Evolutionary conservation across 2,113 vertebrate species (phyloP), one percentile per base, ranked within the genome.

Genomic region (Carettochelys insculpta): DNA sequence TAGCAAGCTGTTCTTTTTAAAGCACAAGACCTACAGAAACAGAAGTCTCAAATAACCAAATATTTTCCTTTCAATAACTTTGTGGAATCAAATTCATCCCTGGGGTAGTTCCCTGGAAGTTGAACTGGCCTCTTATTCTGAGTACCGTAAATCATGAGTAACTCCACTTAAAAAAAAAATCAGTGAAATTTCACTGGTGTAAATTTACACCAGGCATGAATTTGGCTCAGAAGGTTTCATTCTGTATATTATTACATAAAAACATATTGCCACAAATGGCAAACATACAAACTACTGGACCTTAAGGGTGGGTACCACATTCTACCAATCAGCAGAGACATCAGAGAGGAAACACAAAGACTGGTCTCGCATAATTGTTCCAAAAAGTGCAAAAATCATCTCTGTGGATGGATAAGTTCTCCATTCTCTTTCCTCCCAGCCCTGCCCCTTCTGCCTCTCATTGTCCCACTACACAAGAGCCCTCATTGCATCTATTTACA

Each of bases 21-120:
- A 51, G n/a, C n/a, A n/a, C n/a, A n/a, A n/a, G n/a, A n/a, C n/a
- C n/a, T n/a, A n/a, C n/a, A 73, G 29, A 93, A 85, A 87, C 80
- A 82, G 71, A 56, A 83, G 27, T 8, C 65, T 86, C 88, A 90
- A 94, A 94, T 83, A 94, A 92, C 83, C 86, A 94, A 92, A 58
- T 92, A 22, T 92, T 90, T 96, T 93, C 88, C 88, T 91, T 85
- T n/a, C 93, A 93, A 88, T 91, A 95, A 93, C 91, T 91, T 83
- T 75, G 58, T 27, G 52, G 84, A 91, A 88, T 79, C 82, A 90
- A 96, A 75, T 80, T 92, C 77, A 82, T 54, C 41, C 76, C 85
- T 92, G 79, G 22, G 73, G 27, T 71, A 95, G 86, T 89, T 94
- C 80, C 82, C 27, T 93, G 94, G 90, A 93, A 79, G 53, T 83